A percentile compares a stretch with the other conserved stretches of the same genome.
phyloP scores from a whole-genome alignment of 2,113 vertebrate species.

The Neogobius melanostomus region DNA sequence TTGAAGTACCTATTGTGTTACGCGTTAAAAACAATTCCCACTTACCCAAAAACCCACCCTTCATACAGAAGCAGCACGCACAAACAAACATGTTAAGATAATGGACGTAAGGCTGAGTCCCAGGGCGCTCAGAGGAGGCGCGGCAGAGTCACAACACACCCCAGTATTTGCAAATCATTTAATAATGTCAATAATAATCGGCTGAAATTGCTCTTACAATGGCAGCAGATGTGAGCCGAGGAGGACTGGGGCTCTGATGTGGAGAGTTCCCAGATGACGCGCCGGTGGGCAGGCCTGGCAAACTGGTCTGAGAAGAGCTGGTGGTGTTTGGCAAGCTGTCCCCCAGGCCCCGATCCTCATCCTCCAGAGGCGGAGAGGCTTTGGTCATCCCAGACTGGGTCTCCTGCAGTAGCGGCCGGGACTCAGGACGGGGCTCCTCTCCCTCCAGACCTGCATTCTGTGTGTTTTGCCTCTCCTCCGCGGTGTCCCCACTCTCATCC shows the following conservation, averaged over 20 bases:
- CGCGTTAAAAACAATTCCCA: not conserved
- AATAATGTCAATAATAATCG: too few species aligned
- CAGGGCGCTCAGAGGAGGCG: too few species aligned
- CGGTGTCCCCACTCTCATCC: constrained; percentile 60
- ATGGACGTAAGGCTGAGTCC: too few species aligned
- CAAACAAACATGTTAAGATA: too few species aligned
- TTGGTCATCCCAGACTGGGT: constrained; percentile 67
- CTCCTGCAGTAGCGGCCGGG: constrained; percentile 75
- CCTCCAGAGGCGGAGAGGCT: constrained; percentile 69
- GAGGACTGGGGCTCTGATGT: constrained; percentile 60
- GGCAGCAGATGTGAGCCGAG: constrained; percentile 38
- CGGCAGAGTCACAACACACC: too few species aligned
- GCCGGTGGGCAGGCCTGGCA: constrained; percentile 68
- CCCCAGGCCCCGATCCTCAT: constrained; percentile 78
- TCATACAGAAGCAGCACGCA: too few species aligned
- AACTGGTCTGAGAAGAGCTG: constrained; percentile 80
- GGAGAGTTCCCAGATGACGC: constrained; percentile 58
- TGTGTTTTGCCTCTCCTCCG: constrained; percentile 73
- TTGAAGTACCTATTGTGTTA: too few species aligned
- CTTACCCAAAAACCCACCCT: not conserved
- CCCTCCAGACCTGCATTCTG: constrained; percentile 72
- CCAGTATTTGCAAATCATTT: too few species aligned
- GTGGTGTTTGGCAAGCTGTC: constrained; percentile 82
- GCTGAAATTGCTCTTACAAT: constrained; percentile 36
- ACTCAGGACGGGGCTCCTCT: constrained; percentile 70